Percentiles rank a stretch among this genome's conserved stretches.
Evolutionary conservation across 2,113 vertebrate species (phyloP).

Genomic region (Canis aureus): DNA sequence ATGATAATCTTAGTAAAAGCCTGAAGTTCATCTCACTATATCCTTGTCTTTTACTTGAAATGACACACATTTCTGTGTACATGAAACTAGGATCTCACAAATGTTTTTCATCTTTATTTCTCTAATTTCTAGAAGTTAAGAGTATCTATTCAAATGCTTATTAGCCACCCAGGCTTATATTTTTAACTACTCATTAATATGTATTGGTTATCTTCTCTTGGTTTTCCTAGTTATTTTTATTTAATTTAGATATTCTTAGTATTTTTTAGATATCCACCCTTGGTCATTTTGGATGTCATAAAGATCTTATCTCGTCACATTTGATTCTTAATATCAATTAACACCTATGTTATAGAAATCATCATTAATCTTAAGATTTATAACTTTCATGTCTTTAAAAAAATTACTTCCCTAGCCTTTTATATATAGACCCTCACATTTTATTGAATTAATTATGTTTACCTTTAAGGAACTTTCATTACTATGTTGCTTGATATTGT

Average conservation of each 20-base stretch:
- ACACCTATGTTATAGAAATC: not conserved
- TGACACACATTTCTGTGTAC: not conserved
- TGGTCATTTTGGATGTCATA: not conserved
- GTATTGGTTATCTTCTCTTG: not conserved
- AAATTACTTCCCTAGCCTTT: not conserved
- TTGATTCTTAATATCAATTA: not conserved
- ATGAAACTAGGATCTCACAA: not conserved
- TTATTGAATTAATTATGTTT: not conserved
- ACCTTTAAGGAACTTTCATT: not conserved
- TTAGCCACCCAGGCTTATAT: not conserved
- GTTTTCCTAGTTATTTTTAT: slow-evolving; percentile 6
- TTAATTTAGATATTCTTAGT: not conserved
- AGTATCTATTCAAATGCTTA: not conserved
- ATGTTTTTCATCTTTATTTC: not conserved
- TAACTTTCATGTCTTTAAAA: not conserved
- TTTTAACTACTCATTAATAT: not conserved
- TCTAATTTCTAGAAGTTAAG: not conserved
- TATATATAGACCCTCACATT: not conserved
- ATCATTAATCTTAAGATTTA: not conserved
- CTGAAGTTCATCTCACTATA: not conserved
- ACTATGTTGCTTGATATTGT: not conserved
- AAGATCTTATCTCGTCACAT: not conserved
- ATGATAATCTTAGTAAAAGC: not conserved
- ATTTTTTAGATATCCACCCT: not conserved
- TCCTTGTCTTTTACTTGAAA: not conserved